phyloP scores from a whole-genome alignment of 2,888 invertebrate species.

The Coleophora deauratella region DNA sequence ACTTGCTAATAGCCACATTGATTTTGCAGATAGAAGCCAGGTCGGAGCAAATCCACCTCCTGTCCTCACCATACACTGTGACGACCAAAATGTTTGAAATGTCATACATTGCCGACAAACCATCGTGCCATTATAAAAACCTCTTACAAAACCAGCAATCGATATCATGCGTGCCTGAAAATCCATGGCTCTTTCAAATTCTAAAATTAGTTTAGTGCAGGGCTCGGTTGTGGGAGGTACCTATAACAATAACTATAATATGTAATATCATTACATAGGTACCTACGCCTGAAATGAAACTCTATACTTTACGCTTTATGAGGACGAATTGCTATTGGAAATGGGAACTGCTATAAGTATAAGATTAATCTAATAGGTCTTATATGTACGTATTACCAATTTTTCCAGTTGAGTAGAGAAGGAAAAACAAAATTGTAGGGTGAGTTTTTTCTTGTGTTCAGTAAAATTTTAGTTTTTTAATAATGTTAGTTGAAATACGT shows the following conservation, averaged over 20 bases:
- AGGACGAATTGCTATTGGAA: constrained; percentile 55
- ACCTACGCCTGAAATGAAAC: constrained; percentile 53
- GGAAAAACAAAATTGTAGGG: too few species aligned
- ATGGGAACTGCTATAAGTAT: constrained; percentile 48
- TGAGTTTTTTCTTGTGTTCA: too few species aligned
- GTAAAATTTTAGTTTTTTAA: too few species aligned
- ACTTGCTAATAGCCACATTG: constrained; percentile 73
- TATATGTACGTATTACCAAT: too few species aligned
- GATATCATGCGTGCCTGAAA: constrained; percentile 12
- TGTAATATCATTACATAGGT: constrained; percentile 41
- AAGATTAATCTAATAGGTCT: constrained; percentile 23
- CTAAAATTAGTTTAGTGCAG: constrained; percentile 15
- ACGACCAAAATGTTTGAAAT: constrained; percentile 25
- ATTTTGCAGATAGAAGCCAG: constrained; percentile 74
- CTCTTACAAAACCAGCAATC: too few species aligned
- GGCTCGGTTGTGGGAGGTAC: constrained; percentile 39
- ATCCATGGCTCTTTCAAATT: constrained; percentile 19
- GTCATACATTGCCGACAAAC: constrained; percentile 28
- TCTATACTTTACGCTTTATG: constrained; percentile 57
- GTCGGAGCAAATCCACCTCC: constrained; percentile 64
- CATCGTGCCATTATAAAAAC: constrained; percentile 2
- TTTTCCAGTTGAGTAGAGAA: too few species aligned
- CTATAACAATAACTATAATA: constrained; percentile 63
- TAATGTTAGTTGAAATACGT: too few species aligned
- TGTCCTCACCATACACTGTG: constrained; percentile 29